Base-by-base conservation (phyloP, 1,140 invertebrate species). In the Polypedilum pembai region DNA sequence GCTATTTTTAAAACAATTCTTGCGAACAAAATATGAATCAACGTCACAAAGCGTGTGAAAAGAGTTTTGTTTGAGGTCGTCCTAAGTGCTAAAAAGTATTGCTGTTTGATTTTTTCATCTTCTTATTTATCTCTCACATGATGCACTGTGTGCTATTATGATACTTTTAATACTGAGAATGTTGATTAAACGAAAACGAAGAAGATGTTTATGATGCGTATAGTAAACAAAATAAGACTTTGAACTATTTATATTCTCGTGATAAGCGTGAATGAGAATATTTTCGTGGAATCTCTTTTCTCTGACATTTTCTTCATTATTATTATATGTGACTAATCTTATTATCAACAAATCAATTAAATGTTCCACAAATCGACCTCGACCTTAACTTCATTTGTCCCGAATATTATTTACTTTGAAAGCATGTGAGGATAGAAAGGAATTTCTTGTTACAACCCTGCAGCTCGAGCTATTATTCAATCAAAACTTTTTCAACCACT, bases 401-500 rank as follows among this genome's bases (percentile, higher is more conserved):
- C 24, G n/a, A 45, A 45, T 56, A 56, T n/a, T n/a, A 10, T 12
- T 56, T 56, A 15, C 12, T 56, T n/a, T 12, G n/a, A 56, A n/a
- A n/a, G 45, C 45, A 56, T 56, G 45, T n/a, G 45, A 56, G 45
- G n/a, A 56, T n/a, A n/a, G n/a, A n/a, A 15, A 56, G 41, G 45
- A 56, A 15, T 56, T 56, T 12, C 12, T 12, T 56, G 45, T n/a
- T 12, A n/a, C n/a, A 56, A n/a, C 45, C 45, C 45, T 69, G 65
- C n/a, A n/a, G 45, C 7, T 17, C 45, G 10, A 21, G 20, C 65
- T 69, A 69, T 69, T 69, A 69, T 69, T 69, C 65, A 69, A 69
- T 69, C 65, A 69, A 56, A 56, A 12, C 18, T 69, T 69, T 69
- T 18, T 18, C 65, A 18, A 69, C 65, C 65, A 69, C 65, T 69